Base-by-base conservation (phyloP, 2,888 invertebrate genomes). In the Ptilodon capucinus region DNA sequence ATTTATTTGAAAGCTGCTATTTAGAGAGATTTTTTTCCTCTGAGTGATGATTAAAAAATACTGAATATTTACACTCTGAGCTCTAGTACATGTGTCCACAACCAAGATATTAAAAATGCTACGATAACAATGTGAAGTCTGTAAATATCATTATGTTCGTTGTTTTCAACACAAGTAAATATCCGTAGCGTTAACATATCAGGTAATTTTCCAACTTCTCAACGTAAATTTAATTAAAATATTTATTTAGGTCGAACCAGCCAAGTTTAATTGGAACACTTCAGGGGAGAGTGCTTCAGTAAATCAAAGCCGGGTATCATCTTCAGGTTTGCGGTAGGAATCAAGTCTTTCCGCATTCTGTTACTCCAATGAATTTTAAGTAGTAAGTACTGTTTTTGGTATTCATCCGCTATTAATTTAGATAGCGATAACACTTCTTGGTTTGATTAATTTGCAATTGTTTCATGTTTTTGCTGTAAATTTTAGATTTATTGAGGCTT, bases 231-330 rank as follows among this genome's bases (percentile, higher is more conserved):
- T 56, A 40, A 61, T 61, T 54, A 51, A 41, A 62, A 59, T 59
- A 57, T 62, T 59, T 54, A 62, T 62, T 49, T 46, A 59, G 62
- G 59, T 62, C 56, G 48, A 41, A 47, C 40, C 40, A 43, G 45
- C 54, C 32, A 54, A 59, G 41, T 59, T 57, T 57, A 51, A 62
- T 60, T 62, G 62, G 40, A 51, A 30, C 38, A 30, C 52, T 56
- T 51, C 30, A 47, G 18, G 44, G 18, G 32, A 46, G 40, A 50
- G 41, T 25, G 39, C 36, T 52, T 40, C n/a, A 40, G 40, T 32
- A 45, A 54, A 56, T 56, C 53, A 56, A 51, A 54, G 48, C 58
- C 53, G 41, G 39, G 1, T 45, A 40, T 48, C 49, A 48, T 45
- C 28, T 18, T 18, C n/a, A 19, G 19, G 7, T 35, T 40, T 40